Evolutionary conservation across 2,113 vertebrate species (phyloP).

Genomic region (Sterna hirundo): DNA sequence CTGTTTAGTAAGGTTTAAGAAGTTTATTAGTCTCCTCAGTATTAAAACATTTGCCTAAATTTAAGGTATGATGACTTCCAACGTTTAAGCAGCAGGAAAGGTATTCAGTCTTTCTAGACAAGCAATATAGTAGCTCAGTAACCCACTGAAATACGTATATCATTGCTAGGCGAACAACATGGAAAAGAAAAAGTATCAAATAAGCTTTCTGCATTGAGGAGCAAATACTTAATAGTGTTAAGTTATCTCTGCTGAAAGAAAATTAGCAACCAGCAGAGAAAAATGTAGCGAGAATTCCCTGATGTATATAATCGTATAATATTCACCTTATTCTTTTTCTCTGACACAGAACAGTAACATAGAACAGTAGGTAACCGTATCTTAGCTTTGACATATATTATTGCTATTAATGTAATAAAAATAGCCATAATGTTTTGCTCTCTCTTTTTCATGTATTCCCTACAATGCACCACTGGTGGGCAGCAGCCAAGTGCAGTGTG

Average conservation of each 20-base stretch:
- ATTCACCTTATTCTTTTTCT: background rate
- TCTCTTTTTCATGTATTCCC: slow-evolving; percentile 47
- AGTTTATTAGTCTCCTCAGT: background rate
- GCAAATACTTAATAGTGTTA: background rate
- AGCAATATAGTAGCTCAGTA: background rate
- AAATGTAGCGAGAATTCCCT: background rate
- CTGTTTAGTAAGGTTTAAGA: background rate
- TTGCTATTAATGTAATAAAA: slow-evolving; percentile 1
- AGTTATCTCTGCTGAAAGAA: background rate
- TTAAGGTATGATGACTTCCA: background rate
- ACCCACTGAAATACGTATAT: background rate
- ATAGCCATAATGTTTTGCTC: background rate
- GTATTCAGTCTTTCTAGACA: background rate
- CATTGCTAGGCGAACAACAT: background rate
- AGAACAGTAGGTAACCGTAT: background rate
- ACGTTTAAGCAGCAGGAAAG: background rate
- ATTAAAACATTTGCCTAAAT: slow-evolving; percentile 4
- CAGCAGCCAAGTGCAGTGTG: slow-evolving; percentile 50
- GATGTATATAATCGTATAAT: background rate
- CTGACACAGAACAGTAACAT: background rate
- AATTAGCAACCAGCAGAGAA: background rate
- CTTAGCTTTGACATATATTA: background rate
- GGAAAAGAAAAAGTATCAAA: background rate
- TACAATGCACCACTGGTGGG: slow-evolving; percentile 64
- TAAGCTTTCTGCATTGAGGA: background rate